phyloP scores from a whole-genome alignment of 2,113 vertebrate genomes.

The Litocranius walleri region DNA sequence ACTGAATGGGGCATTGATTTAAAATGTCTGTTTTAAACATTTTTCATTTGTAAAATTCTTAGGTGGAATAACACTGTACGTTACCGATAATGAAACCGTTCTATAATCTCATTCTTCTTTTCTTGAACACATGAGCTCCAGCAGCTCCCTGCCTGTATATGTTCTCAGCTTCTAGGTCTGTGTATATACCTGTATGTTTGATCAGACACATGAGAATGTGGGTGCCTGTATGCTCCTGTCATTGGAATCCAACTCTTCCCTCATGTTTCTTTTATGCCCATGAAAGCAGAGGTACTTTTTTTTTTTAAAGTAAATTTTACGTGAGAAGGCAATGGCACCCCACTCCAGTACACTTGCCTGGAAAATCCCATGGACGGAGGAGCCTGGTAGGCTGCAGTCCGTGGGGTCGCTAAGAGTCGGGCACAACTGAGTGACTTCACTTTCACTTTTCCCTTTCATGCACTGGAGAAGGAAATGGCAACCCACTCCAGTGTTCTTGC shows the following conservation, averaged over 20 bases:
- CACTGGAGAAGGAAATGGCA: too few species aligned
- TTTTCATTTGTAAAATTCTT: background rate
- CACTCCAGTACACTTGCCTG: too few species aligned
- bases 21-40: background rate
- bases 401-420: too few species aligned
- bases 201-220: background rate
- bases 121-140: background rate
- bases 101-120: background rate
- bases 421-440: too few species aligned
- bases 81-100: background rate
- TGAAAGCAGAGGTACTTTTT: background rate
- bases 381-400: too few species aligned
- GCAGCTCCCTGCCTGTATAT: accelerated
- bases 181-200: accelerated
- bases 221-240: background rate
- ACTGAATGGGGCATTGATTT: background rate
- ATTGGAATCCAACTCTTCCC: background rate
- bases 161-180: background rate
- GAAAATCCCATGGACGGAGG: too few species aligned
- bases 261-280: background rate
- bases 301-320: background rate
- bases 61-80: too few species aligned
- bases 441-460: too few species aligned
- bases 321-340: too few species aligned
- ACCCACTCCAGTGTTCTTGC: too few species aligned